Evolutionary conservation across 2,888 invertebrate genomes (phyloP).

Genomic region (Orchesella flavescens): DNA sequence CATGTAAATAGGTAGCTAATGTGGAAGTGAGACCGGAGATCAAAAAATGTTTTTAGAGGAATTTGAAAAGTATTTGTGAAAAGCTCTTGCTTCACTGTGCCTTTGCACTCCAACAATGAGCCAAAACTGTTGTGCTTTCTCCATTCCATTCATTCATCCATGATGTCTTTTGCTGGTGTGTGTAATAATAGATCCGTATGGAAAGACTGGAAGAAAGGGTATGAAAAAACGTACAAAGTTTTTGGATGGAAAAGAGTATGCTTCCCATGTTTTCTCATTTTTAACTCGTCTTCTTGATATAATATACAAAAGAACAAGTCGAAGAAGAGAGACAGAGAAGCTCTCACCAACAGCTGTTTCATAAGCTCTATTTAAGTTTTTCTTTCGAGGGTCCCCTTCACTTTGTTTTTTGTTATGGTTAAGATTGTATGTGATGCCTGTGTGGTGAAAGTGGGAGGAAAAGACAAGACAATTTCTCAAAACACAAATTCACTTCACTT

Average conservation of each 20-base stretch:
- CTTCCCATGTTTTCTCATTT: background rate
- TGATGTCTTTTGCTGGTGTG: no score
- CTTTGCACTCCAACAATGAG: background rate
- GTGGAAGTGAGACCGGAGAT: no score
- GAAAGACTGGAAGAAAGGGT: no score
- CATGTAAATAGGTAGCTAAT: no score
- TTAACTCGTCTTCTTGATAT: background rate
- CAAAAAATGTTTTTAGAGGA: no score
- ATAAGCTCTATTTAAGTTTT: conserved; percentile 1
- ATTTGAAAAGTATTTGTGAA: background rate
- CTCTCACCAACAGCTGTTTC: conserved; percentile 40
- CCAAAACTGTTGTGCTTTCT: no score
- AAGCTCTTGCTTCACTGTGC: background rate
- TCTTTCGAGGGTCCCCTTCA: background rate
- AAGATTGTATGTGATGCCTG: background rate
- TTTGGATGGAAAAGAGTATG: background rate
- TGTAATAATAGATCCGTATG: no score
- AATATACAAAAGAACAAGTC: no score
- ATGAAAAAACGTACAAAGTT: background rate
- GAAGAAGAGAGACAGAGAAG: background rate
- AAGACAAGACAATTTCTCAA: conserved; percentile 47
- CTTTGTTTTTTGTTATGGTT: conserved; percentile 1
- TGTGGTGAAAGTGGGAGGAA: conserved; percentile 38
- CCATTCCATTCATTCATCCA: no score
- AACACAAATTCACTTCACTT: conserved; percentile 41